Base-by-base conservation (phyloP, 2,888 invertebrate species). In the Rhodophaea formosa region DNA sequence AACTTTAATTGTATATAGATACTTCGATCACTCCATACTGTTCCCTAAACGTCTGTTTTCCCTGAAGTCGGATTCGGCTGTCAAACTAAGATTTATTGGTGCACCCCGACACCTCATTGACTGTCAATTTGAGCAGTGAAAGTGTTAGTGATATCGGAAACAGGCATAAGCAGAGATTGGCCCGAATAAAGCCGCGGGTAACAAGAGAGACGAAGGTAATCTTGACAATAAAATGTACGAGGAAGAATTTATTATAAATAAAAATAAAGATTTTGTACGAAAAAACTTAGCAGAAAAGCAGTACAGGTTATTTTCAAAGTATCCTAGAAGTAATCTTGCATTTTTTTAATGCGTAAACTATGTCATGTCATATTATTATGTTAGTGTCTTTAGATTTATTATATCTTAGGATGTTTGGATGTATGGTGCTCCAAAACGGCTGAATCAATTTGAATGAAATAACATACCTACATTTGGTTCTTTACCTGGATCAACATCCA, bases 131-230 rank as follows among this genome's bases (percentile, higher is more conserved):
- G 29, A 29, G 14, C 43, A 29, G 42, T 53, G 30, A 44, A 51
- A 51, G 51, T 53, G 44, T 53, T 44, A 53, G 29, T 30, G 53
- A 53, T 53, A 53, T 30, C 15, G 44, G 8, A 53, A 43, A 53
- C 42, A 49, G 32, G 32, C 43, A 30, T 12, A 43, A 43, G 43
- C 43, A 39, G 35, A 17, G 15, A 49, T 30, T 49, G 23, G 15
- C 23, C 15, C 15, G 15, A 53, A 53, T 17, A 44, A 30, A 44
- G 44, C 53, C 44, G 23, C 10, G 30, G 53, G 44, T 53, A 44
- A 30, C 44, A 44, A 53, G 53, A 8, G 30, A 30, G 10, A 43
- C 23, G 5, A 23, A 3, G 23, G 23, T 23, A 23, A 23, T 23
- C 29, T 23, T 42, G 29, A 43, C 16, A 29, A 43, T 35, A 35